Base-by-base conservation (phyloP, 2,888 invertebrate species). In the Napeogenes sylphis region DNA sequence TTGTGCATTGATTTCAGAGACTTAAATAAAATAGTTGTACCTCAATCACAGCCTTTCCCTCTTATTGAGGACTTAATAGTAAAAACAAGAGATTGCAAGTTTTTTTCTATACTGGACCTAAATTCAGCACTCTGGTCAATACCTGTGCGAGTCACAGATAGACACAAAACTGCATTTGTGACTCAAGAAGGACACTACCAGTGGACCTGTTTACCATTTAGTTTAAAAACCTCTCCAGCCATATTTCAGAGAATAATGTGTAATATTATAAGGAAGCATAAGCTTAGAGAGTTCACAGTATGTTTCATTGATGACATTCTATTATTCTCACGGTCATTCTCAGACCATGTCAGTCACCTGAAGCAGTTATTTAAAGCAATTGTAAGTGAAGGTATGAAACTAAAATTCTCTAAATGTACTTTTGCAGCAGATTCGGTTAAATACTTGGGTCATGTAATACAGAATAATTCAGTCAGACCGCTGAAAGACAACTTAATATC, bases 81-180 rank as follows among this genome's bases (percentile, higher is more conserved):
- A 55, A 77, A 77, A 58, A 77, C 77, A n/a, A 68, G 68, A 68
- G 72, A 77, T 55, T 80, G 79, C 46, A 72, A 72, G 14, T 78
- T 64, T 70, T 80, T 59, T 32, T 54, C 59, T 53, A 21, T 54
- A 45, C 59, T 45, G 5, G 59, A 55, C 33, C 30, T 59, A 4
- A 59, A 59, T 32, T 59, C 59, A 54, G 59, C 59, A 1, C 45
- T 54, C 32, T 59, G 55, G 54, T 59, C 55, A 12, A 59, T 59
- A 32, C 59, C 59, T 30, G 12, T 59, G 38, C 42, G 55, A 13
- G 45, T 59, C 45, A 53, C 58, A 58, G 58, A 58, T 12, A 51
- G 58, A 53, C 13, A 59, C 54, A 59, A 59, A 59, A 59, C 54
- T 54, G 59, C 54, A 45, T 59, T 59, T 45, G 54, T 45, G 14